Evolutionary conservation across 2,888 invertebrate species (phyloP).

Genomic region (Ectropis crepuscularia): DNA sequence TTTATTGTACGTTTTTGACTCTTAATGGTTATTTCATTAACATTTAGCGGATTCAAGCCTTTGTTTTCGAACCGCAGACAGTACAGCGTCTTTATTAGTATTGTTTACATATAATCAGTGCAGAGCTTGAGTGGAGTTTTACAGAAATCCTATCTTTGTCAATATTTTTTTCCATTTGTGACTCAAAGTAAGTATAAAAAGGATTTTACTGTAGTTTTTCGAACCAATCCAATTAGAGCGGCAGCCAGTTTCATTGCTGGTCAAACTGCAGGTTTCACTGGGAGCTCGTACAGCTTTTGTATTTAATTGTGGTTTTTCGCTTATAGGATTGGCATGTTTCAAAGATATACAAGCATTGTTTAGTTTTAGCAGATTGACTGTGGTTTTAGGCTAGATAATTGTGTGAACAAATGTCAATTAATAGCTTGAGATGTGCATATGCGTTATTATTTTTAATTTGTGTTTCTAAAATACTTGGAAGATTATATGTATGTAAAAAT

Average conservation of each 20-base stretch:
- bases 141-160: too few relatives aligned
- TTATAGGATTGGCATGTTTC: slow-evolving; percentile 1
- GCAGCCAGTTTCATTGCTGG: slow-evolving; percentile 40
- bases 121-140: not conserved
- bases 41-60: slow-evolving; percentile 26
- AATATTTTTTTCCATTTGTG: not conserved
- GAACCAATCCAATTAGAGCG: slow-evolving; percentile 76
- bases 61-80: slow-evolving; percentile 17
- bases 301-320: slow-evolving; percentile 44
- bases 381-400: too few relatives aligned
- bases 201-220: slow-evolving; percentile 66
- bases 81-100: slow-evolving; percentile 20
- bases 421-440: too few relatives aligned
- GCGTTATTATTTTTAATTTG: too few relatives aligned
- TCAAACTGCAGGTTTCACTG: slow-evolving; percentile 44
- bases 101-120: not conserved
- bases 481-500: too few relatives aligned
- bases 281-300: slow-evolving; percentile 44
- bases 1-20: slow-evolving; percentile 25
- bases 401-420: too few relatives aligned
- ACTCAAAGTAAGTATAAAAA: slow-evolving; percentile 24
- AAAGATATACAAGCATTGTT: too few relatives aligned
- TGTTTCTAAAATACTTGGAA: too few relatives aligned
- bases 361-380: too few relatives aligned
- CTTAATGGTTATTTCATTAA: slow-evolving; percentile 23